A percentile compares a stretch with the other conserved stretches of the same genome.
These are phyloP conservation scores for Pimpla rufipes DNA, from an alignment of 2,888 invertebrate genomes.

Conservation along the genomic window DNA sequence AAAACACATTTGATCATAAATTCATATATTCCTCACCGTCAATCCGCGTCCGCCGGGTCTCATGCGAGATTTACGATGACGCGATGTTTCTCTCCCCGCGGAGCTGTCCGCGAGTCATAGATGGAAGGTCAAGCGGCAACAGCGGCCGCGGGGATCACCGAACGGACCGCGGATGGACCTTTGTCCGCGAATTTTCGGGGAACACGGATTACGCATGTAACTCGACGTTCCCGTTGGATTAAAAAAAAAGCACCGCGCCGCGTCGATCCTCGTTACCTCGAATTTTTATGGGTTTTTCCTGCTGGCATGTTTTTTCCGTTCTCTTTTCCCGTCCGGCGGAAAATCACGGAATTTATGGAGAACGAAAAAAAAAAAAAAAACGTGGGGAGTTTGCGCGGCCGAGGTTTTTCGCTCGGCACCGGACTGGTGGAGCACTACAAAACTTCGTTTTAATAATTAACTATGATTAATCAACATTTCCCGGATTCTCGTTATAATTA, in stretches of 20 bases:
- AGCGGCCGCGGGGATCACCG: neutral
- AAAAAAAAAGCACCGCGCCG: neutral
- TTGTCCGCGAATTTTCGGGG: conserved; percentile 10
- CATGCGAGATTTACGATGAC: conserved; percentile 4
- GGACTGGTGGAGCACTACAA: too few species aligned
- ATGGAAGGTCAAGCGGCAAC: neutral
- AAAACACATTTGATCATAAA: conserved; percentile 19
- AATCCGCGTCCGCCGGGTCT: neutral
- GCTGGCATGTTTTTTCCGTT: neutral
- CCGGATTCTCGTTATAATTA: too few species aligned
- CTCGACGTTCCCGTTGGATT: neutral
- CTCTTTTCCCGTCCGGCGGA: neutral
- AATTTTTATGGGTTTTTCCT: neutral
- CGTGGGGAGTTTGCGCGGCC: too few species aligned
- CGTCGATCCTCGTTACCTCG: neutral
- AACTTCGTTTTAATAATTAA: too few species aligned
- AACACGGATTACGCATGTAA: neutral
- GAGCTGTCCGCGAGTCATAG: neutral
- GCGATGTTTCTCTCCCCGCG: neutral
- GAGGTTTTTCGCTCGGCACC: too few species aligned
- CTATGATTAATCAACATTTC: too few species aligned
- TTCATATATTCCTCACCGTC: conserved; percentile 14
- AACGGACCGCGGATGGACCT: neutral
- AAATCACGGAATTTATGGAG: too few species aligned
- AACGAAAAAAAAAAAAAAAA: neutral